Conservation (phyloP, 2,113 vertebrate species). For the Lycaon pictus region DNA sequence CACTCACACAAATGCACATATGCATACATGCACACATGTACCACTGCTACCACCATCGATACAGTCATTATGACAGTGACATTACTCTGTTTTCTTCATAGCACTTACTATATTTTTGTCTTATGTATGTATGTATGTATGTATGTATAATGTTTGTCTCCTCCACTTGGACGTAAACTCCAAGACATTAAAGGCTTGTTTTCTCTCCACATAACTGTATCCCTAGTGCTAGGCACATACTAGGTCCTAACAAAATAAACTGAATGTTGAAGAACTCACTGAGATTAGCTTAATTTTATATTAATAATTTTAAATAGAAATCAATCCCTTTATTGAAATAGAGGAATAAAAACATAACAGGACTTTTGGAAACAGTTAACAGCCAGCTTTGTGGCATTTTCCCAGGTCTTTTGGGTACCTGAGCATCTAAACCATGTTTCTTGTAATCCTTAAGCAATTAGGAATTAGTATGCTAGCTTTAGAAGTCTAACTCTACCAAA, state of each 20-base stretch:
- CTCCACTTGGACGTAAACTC: neutral
- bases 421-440: neutral
- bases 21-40: neutral
- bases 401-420: neutral
- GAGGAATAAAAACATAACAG: neutral
- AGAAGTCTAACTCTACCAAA: neutral
- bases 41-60: neutral
- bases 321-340: constrained; percentile 1
- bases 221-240: neutral
- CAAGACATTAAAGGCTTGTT: neutral
- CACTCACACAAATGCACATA: neutral
- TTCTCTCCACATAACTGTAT: neutral
- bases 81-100: neutral
- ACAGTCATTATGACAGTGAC: neutral
- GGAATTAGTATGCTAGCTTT: neutral
- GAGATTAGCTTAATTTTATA: neutral
- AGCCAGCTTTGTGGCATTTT: neutral
- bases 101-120: neutral
- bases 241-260: neutral
- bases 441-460: neutral
- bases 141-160: neutral
- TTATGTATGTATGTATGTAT: no score
- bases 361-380: neutral
- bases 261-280: neutral
- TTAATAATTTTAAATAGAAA: neutral